These are phyloP conservation scores for Hoplodrina blanda DNA, from an alignment of 2,888 invertebrate genomes.

Conservation along the genomic window DNA sequence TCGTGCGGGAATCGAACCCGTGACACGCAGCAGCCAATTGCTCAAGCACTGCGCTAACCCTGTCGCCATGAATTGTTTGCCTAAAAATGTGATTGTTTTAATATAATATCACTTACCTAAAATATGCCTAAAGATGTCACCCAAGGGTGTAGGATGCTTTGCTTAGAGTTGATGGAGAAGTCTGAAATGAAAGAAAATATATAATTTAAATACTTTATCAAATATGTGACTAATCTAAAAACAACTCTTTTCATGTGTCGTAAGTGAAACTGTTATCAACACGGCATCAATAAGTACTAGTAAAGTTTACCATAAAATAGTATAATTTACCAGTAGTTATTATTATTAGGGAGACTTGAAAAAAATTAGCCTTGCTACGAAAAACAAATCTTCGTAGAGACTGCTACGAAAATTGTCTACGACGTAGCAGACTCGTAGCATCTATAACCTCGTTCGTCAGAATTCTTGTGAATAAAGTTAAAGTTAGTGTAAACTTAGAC, in stretches of 20 bases:
- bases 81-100: no score
- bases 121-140: slow-evolving; percentile 59
- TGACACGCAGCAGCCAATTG: no score
- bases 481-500: slow-evolving; percentile 76
- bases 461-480: slow-evolving; percentile 43
- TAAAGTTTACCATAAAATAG: background rate
- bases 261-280: background rate
- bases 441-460: slow-evolving; percentile 33
- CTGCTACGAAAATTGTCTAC: slow-evolving; percentile 40
- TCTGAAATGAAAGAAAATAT: slow-evolving; percentile 49
- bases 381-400: slow-evolving; percentile 28
- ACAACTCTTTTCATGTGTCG: background rate
- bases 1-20: no score
- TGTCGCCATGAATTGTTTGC: no score
- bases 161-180: slow-evolving; percentile 44
- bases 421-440: slow-evolving; percentile 41
- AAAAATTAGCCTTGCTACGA: slow-evolving; percentile 20
- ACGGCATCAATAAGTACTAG: background rate
- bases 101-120: slow-evolving; percentile 59
- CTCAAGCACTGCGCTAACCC: no score
- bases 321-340: background rate
- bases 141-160: slow-evolving; percentile 41
- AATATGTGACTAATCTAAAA: background rate
- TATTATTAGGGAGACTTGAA: no score
- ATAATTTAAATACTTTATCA: background rate